A percentile compares a stretch with the other conserved stretches of the same genome.
Conservation (phyloP, 2,888 invertebrate genomes). For the Prosopocoilus inquinatus region DNA sequence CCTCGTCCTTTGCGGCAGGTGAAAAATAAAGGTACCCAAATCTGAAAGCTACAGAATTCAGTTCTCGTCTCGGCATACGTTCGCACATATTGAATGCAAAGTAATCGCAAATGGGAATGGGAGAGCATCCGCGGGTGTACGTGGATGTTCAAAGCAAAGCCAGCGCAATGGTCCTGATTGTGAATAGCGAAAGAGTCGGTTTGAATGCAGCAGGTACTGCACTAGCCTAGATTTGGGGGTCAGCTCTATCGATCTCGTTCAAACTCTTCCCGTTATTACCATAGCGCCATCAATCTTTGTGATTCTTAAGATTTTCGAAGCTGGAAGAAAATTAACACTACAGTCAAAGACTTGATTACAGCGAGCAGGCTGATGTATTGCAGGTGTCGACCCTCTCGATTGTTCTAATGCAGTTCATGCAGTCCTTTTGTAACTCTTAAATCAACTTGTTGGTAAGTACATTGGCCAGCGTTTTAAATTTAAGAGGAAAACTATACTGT, state of each 20-base stretch:
- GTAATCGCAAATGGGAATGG: not conserved
- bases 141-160: constrained; percentile 2
- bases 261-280: constrained; percentile 13
- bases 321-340: constrained; percentile 4
- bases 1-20: not conserved
- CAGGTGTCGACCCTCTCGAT: not conserved
- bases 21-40: not conserved
- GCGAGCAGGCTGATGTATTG: constrained; percentile 6
- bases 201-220: constrained; percentile 15
- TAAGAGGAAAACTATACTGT: no score
- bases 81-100: not conserved
- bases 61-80: not conserved
- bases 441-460: no score
- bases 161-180: constrained; percentile 5
- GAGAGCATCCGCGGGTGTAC: not conserved
- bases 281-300: constrained; percentile 12
- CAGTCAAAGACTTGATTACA: constrained; percentile 1
- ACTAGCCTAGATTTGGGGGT: constrained; percentile 21
- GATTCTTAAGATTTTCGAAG: constrained; percentile 10
- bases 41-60: not conserved
- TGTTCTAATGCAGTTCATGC: not conserved
- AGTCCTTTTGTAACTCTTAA: not conserved
- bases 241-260: constrained; percentile 19
- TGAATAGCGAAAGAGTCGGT: constrained; percentile 9
- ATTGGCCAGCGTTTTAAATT: no score